These are phyloP conservation scores for Mythimna ferrago DNA, from an alignment of 2,888 invertebrate genomes.

Conservation along the genomic window DNA sequence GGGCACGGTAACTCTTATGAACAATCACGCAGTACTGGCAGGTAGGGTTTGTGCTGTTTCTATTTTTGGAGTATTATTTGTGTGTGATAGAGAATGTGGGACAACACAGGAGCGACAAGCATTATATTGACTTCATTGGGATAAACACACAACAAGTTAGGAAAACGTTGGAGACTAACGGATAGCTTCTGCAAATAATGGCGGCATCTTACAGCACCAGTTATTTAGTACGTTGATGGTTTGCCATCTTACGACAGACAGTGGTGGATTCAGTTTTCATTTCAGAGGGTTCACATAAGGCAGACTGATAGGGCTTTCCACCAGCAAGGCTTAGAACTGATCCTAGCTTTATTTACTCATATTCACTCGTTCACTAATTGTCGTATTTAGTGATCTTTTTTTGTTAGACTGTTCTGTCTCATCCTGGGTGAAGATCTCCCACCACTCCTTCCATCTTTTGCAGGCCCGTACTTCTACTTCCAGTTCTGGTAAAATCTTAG, in stretches of 20 bases:
- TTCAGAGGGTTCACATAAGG: neutral
- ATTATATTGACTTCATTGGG: neutral
- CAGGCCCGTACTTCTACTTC: too few species aligned
- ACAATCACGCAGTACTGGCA: too few species aligned
- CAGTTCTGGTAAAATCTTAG: too few species aligned
- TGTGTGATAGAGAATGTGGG: neutral
- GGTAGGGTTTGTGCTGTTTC: neutral
- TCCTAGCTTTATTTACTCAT: neutral
- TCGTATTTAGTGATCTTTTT: too few species aligned
- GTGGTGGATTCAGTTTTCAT: neutral
- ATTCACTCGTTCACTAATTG: too few species aligned
- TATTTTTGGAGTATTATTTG: neutral
- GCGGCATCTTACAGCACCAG: too few species aligned
- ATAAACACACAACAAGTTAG: constrained; percentile 12
- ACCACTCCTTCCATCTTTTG: too few species aligned
- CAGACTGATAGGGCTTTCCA: neutral
- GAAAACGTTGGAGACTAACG: neutral
- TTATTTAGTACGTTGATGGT: neutral
- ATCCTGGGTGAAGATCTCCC: too few species aligned
- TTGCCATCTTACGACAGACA: neutral
- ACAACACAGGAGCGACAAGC: constrained; percentile 36
- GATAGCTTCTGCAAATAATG: constrained; percentile 8
- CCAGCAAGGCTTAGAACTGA: neutral
- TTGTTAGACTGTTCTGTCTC: too few species aligned
- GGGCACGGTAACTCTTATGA: too few species aligned